phyloP scores from a whole-genome alignment of 2,888 invertebrate genomes.

The Orthosia gracilis region DNA sequence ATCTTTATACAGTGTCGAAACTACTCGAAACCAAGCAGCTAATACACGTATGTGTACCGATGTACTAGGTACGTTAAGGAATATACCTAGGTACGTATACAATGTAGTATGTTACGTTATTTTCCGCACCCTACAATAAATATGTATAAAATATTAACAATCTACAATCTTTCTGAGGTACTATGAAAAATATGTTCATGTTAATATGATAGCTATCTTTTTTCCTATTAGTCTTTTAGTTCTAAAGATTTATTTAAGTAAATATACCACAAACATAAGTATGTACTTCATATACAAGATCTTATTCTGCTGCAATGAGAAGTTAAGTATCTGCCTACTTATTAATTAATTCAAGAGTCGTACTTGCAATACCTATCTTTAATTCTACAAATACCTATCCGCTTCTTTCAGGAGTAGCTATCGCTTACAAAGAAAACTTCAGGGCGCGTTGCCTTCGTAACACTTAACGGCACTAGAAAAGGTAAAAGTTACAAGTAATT shows the following conservation, averaged over 20 bases:
- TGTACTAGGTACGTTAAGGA: too few species aligned
- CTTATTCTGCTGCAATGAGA: neutral
- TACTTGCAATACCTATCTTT: constrained; percentile 1
- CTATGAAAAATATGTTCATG: too few species aligned
- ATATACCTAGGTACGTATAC: too few species aligned
- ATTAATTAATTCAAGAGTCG: constrained; percentile 21
- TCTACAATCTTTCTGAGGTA: too few species aligned
- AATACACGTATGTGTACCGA: constrained; percentile 6
- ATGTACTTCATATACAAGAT: neutral
- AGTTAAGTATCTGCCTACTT: constrained; percentile 1
- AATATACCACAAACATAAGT: too few species aligned
- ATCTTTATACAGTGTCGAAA: constrained; percentile 34
- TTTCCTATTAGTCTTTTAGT: too few species aligned
- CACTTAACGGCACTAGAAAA: constrained; percentile 73
- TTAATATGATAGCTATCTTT: too few species aligned
- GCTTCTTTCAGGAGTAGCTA: constrained; percentile 6
- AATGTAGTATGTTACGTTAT: too few species aligned
- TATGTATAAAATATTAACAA: too few species aligned
- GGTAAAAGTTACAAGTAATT: constrained; percentile 81
- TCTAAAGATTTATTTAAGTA: too few species aligned
- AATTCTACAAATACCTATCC: neutral
- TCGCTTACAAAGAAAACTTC: constrained; percentile 39
- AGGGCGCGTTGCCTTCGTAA: constrained; percentile 69
- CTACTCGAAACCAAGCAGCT: constrained; percentile 4
- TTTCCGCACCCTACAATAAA: too few species aligned